phyloP scores from a whole-genome alignment of 2,113 vertebrate genomes.

The Colinus virginianus region DNA sequence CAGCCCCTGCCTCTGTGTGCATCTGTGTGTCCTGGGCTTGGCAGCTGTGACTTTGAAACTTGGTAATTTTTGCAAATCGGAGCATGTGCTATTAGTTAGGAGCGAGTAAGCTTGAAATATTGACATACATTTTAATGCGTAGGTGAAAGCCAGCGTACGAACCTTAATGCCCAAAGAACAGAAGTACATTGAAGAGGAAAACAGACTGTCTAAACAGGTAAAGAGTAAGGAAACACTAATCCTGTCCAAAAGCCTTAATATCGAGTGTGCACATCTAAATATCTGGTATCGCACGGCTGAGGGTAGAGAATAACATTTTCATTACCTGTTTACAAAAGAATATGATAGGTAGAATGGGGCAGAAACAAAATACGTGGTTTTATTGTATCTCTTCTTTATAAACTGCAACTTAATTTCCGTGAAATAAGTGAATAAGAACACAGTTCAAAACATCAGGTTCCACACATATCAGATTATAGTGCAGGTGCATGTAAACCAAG shows the following conservation, averaged over 20 bases:
- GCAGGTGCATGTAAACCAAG: constrained; percentile 79
- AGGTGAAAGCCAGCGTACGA: constrained; percentile 97
- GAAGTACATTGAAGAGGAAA: constrained; percentile 98
- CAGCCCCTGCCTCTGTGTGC: constrained; percentile 36
- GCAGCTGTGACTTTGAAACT: constrained; percentile 66
- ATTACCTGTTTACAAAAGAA: constrained; percentile 36
- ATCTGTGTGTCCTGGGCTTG: constrained; percentile 41
- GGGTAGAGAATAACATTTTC: constrained; percentile 48
- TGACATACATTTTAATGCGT: constrained; percentile 71
- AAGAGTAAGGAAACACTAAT: constrained; percentile 74
- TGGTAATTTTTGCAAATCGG: constrained; percentile 59
- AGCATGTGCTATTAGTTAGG: constrained; percentile 48
- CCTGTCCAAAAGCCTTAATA: constrained; percentile 65
- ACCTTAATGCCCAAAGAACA: constrained; percentile 95
- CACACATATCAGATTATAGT: constrained; percentile 74
- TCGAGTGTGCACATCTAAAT: constrained; percentile 48
- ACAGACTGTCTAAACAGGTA: constrained; percentile 99
- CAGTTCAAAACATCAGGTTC: constrained; percentile 61
- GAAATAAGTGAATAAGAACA: constrained; percentile 67
- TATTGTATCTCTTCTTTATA: constrained; percentile 45
- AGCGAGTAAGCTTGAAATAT: constrained; percentile 54
- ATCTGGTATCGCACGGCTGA: constrained; percentile 52
- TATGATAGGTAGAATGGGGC: constrained; percentile 16
- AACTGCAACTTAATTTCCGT: constrained; percentile 70
- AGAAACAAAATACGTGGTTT: constrained; percentile 58